Evolutionary conservation across 2,113 vertebrate genomes (phyloP).

Genomic region (Maccullochella peelii): DNA sequence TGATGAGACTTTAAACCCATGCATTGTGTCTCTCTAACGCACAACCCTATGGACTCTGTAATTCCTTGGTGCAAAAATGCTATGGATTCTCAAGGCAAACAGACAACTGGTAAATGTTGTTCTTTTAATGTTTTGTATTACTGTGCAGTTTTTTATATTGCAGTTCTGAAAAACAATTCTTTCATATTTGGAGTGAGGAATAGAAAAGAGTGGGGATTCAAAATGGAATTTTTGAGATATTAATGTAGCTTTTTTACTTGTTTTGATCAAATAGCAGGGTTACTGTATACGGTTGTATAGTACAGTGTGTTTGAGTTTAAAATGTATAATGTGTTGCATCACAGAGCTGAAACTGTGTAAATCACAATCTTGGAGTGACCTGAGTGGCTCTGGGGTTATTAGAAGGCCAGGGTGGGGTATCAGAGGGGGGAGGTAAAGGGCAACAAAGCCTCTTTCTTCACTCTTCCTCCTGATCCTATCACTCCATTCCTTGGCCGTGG

Average conservation of each 20-base stretch:
- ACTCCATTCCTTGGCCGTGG: conserved; percentile 81
- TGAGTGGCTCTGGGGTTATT: conserved; percentile 75
- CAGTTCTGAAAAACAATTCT: conserved; percentile 6
- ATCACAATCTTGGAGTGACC: conserved; percentile 63
- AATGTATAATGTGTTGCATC: conserved; percentile 4
- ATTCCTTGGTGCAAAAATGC: conserved; percentile 49
- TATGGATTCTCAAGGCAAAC: conserved; percentile 27
- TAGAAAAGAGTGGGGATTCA: not conserved
- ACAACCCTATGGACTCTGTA: conserved; percentile 38
- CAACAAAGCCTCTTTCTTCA: conserved; percentile 85
- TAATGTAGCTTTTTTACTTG: not conserved
- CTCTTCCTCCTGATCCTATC: conserved; percentile 85
- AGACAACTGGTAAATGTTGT: conserved; percentile 28
- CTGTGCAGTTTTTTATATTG: conserved; percentile 16
- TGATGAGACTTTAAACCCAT: conserved; percentile 53
- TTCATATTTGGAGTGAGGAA: not conserved
- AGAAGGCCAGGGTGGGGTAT: conserved; percentile 71
- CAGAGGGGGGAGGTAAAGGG: conserved; percentile 62
- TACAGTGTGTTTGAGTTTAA: conserved; percentile 2
- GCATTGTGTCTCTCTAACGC: conserved; percentile 51
- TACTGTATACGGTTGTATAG: not conserved
- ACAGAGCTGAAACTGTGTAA: conserved; percentile 43
- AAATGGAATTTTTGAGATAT: not conserved
- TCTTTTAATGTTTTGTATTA: conserved; percentile 32
- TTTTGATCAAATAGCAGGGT: not conserved